These are phyloP conservation scores for Protonibea diacanthus DNA, from an alignment of 2,797 vertebrate genomes.

Conservation along the genomic window DNA sequence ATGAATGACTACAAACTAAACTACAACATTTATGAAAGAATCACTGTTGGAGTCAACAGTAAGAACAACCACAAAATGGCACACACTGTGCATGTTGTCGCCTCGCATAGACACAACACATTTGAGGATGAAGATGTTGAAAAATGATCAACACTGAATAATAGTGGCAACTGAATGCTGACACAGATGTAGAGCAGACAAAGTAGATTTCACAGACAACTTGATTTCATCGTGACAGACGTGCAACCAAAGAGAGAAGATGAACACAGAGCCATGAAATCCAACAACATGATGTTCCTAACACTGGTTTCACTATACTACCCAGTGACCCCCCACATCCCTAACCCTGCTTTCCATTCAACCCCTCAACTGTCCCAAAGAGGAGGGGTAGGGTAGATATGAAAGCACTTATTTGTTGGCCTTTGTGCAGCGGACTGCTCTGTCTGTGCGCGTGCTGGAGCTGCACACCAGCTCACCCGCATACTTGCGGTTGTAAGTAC, in stretches of 20 bases:
- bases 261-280: conserved; percentile 53
- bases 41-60: background rate
- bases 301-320: conserved; percentile 68
- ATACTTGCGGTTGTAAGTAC: conserved; percentile 74
- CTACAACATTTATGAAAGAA: background rate
- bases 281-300: conserved; percentile 56
- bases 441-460: conserved; percentile 70
- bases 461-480: conserved; percentile 71
- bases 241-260: conserved; percentile 15
- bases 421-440: conserved; percentile 73
- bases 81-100: background rate
- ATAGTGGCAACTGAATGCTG: background rate
- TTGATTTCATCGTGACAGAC: conserved; percentile 36
- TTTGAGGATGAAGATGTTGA: conserved; percentile 4
- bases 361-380: conserved; percentile 71
- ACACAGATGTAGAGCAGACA: conserved; percentile 24
- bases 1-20: background rate
- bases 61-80: conserved; percentile 3
- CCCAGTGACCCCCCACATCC: conserved; percentile 42
- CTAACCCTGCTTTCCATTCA: conserved; percentile 71
- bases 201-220: conserved; percentile 28
- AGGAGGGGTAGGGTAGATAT: conserved; percentile 77
- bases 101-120: conserved; percentile 13
- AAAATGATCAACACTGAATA: conserved; percentile 34
- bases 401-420: conserved; percentile 84